Percentiles rank a stretch among this genome's conserved stretches.
phyloP scores from a whole-genome alignment of 2,888 invertebrate species.

The Mesoligia furuncula region DNA sequence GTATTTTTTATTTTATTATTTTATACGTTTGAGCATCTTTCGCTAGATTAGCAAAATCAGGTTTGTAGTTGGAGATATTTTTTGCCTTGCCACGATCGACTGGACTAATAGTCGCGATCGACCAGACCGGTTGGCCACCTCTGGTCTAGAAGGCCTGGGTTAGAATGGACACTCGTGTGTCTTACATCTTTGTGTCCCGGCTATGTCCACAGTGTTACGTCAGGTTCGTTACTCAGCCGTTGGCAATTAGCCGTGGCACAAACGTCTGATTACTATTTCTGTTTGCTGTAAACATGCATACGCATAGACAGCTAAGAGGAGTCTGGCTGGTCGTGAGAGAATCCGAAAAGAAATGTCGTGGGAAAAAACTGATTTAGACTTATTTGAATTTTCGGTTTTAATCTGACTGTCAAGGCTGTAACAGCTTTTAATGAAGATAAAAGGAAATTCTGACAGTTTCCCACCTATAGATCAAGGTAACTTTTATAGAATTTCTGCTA shows the following conservation, averaged over 20 bases:
- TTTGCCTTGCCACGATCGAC: too few species aligned
- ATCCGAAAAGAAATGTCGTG: conserved; percentile 37
- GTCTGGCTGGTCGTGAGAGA: conserved; percentile 44
- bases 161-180: conserved; percentile 35
- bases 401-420: background rate
- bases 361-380: conserved; percentile 20
- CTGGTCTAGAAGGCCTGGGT: too few species aligned
- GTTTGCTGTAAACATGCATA: conserved; percentile 71
- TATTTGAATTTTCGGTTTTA: conserved; percentile 17
- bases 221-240: conserved; percentile 65
- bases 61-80: too few species aligned
- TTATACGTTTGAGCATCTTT: too few species aligned
- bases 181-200: conserved; percentile 35
- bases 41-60: too few species aligned
- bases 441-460: background rate
- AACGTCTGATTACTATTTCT: conserved; percentile 75
- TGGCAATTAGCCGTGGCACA: conserved; percentile 80
- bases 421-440: background rate
- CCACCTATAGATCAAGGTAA: background rate
- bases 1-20: too few species aligned
- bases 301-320: conserved; percentile 45
- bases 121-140: too few species aligned
- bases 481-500: background rate
- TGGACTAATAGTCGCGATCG: too few species aligned
- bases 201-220: conserved; percentile 59